phyloP scores from a whole-genome alignment of 2,113 vertebrate species.

The Rhombomys opimus region DNA sequence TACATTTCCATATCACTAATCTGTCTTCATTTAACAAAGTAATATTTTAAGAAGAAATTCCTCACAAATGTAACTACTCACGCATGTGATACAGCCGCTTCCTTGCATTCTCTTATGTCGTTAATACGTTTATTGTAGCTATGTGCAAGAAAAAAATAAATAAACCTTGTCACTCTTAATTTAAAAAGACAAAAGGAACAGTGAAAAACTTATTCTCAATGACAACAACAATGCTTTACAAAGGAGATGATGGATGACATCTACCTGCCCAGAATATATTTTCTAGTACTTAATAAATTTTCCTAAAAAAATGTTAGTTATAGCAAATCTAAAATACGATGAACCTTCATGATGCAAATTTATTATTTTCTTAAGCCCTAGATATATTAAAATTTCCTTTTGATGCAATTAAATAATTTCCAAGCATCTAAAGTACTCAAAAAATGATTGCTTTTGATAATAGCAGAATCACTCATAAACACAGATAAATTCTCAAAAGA shows the following conservation, averaged over 20 bases:
- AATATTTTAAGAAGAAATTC: constrained; percentile 45
- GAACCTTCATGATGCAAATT: constrained; percentile 23
- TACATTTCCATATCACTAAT: not conserved
- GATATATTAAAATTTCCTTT: constrained; percentile 47
- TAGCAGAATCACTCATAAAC: not conserved
- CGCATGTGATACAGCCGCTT: constrained; percentile 97
- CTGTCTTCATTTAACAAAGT: constrained; percentile 42
- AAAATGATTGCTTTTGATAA: constrained; percentile 32
- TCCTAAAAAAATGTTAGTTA: constrained; percentile 8
- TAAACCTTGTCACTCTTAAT: constrained; percentile 31
- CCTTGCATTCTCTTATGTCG: constrained; percentile 99
- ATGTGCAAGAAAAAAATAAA: constrained; percentile 71
- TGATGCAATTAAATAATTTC: constrained; percentile 10
- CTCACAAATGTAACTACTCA: constrained; percentile 85
- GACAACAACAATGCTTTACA: not conserved
- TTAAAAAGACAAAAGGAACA: constrained; percentile 49
- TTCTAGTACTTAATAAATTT: constrained; percentile 13
- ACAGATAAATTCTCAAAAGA: constrained; percentile 44
- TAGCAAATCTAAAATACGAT: constrained; percentile 58
- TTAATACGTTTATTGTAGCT: constrained; percentile 99
- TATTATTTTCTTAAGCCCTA: not conserved
- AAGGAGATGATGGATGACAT: not conserved
- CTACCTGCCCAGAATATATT: not conserved
- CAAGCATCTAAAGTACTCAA: constrained; percentile 32
- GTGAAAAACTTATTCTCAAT: constrained; percentile 45